Evolutionary conservation across 2,113 vertebrate genomes (phyloP).

Genomic region (Otolemur garnettii): DNA sequence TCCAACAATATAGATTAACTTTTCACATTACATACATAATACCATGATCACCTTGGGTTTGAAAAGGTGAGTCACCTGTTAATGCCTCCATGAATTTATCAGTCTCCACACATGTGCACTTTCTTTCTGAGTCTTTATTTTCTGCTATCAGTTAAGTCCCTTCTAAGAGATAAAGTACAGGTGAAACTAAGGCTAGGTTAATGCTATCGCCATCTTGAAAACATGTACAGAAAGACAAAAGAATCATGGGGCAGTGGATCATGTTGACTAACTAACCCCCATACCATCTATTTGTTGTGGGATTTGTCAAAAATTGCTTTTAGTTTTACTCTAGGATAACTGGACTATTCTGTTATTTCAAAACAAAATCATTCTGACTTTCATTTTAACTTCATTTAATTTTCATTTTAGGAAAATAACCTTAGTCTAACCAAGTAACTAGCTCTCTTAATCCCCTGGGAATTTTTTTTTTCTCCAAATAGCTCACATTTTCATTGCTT

Average conservation of each 20-base stretch:
- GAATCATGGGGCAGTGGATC: not conserved
- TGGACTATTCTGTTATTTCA: not conserved
- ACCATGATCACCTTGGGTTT: not conserved
- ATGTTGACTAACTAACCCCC: not conserved
- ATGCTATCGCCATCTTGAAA: not conserved
- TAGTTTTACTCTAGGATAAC: not conserved
- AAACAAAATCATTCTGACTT: not conserved
- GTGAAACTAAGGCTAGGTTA: not conserved
- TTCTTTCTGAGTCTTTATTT: conserved; percentile 14
- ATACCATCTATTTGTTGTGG: not conserved
- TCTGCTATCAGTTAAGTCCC: not conserved
- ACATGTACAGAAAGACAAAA: not conserved
- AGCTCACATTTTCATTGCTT: not conserved
- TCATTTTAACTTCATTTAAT: too few species aligned
- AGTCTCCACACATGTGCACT: not conserved
- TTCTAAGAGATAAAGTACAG: conserved; percentile 26
- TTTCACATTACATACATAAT: not conserved
- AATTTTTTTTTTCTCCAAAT: not conserved
- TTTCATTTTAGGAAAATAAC: too few species aligned
- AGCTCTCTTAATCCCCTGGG: not conserved
- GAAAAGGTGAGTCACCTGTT: not conserved
- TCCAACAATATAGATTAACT: not conserved
- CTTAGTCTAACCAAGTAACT: not conserved
- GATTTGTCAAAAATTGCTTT: not conserved
- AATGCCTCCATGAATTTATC: not conserved